Percentiles rank a stretch among this genome's conserved stretches.
Evolutionary conservation across 2,888 invertebrate species (phyloP).

Genomic region (Drosophila pseudotalamancana): DNA sequence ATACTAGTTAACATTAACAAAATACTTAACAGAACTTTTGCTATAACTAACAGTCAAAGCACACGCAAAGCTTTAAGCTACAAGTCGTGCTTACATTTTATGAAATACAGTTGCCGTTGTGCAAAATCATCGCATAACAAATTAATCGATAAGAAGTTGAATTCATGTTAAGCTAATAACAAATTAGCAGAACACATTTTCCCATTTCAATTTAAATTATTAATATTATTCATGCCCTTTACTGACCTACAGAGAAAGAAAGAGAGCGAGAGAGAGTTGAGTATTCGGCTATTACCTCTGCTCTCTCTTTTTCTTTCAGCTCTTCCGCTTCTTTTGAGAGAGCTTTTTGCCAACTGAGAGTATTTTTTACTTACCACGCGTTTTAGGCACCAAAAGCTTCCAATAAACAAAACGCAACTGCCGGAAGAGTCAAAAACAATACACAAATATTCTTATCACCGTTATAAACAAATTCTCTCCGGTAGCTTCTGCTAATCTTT

Average conservation of each 20-base stretch:
- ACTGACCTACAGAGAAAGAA: constrained; percentile 3
- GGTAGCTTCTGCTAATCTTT: constrained; percentile 12
- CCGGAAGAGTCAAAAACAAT: constrained; percentile 6
- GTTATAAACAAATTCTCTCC: background rate
- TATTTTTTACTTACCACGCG: constrained; percentile 56
- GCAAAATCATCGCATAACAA: background rate
- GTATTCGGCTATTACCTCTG: background rate
- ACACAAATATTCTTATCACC: constrained; percentile 37
- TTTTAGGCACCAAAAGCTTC: constrained; percentile 43
- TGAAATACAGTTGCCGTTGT: background rate
- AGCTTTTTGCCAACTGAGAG: constrained; percentile 5
- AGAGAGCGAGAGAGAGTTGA: background rate
- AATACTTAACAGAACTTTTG: too few relatives aligned
- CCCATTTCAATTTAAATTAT: too few relatives aligned
- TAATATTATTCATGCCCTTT: background rate
- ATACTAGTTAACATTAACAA: constrained; percentile 1
- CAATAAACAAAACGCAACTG: constrained; percentile 42
- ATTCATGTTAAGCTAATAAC: background rate
- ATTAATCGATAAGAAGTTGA: background rate
- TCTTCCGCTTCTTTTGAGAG: background rate
- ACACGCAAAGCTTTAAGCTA: constrained; percentile 18
- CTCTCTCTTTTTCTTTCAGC: background rate
- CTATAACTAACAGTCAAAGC: too few relatives aligned
- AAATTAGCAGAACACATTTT: too few relatives aligned
- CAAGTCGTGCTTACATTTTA: constrained; percentile 13